Percentiles rank a stretch among this genome's conserved stretches.
Conservation (phyloP, 2,113 vertebrate species). For the Salminus brasiliensis region DNA sequence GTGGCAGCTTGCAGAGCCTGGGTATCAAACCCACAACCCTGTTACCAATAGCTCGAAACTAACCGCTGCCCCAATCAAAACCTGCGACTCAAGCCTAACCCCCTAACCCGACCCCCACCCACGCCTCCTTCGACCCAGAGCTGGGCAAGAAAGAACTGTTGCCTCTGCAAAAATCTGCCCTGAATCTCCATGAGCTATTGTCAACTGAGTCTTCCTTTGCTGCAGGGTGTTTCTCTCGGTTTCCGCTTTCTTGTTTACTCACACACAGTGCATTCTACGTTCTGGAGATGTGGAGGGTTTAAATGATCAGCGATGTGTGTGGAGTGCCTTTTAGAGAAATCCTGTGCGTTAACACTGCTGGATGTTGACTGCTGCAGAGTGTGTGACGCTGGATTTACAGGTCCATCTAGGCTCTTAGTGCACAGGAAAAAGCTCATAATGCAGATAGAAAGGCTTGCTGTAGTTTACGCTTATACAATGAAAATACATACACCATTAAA, state of each 20-base stretch:
- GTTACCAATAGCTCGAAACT: too few species aligned
- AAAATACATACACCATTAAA: background rate
- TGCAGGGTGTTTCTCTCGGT: conserved; percentile 32
- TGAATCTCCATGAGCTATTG: background rate
- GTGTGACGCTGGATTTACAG: background rate
- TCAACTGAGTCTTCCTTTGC: background rate
- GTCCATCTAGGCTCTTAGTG: conserved; percentile 11
- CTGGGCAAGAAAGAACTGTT: background rate
- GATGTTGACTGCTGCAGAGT: conserved; percentile 5
- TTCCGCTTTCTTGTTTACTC: conserved; percentile 14
- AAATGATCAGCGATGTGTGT: conserved; percentile 4
- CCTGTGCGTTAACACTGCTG: background rate
- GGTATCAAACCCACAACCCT: too few species aligned
- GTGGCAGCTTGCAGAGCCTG: too few species aligned
- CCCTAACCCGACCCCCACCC: too few species aligned
- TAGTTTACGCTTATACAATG: conserved; percentile 15
- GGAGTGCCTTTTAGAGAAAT: background rate
- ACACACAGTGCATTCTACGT: background rate
- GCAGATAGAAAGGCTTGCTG: background rate
- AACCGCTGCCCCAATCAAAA: too few species aligned
- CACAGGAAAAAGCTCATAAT: conserved; percentile 21
- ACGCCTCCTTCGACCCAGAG: background rate
- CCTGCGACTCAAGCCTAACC: too few species aligned
- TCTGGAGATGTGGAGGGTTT: conserved; percentile 1
- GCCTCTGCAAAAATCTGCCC: background rate